These are phyloP conservation scores for Antrozous pallidus DNA, from an alignment of 2,797 vertebrate genomes.

Conservation along the genomic window DNA sequence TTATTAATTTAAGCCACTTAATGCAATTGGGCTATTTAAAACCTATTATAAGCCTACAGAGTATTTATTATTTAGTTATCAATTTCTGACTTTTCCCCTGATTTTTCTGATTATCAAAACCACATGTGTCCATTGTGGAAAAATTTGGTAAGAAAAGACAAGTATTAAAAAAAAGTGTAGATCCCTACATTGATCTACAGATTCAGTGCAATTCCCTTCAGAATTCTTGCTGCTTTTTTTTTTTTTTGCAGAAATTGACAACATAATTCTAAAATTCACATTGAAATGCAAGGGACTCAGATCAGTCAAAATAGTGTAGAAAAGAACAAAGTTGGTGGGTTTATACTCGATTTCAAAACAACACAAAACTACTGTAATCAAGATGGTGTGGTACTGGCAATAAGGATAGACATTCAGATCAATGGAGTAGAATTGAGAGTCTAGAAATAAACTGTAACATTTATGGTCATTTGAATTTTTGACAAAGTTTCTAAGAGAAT, in stretches of 20 bases:
- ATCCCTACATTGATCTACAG: not conserved
- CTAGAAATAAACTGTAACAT: not conserved
- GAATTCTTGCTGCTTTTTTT: not conserved
- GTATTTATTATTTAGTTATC: not conserved
- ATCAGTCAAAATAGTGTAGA: not conserved
- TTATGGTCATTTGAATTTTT: not conserved
- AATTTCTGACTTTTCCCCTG: not conserved
- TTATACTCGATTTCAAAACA: not conserved
- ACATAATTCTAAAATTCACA: not conserved
- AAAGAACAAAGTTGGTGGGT: not conserved
- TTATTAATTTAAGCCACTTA: conserved; percentile 8
- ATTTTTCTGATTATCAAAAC: not conserved
- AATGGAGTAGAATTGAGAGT: not conserved
- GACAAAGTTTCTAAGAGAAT: not conserved
- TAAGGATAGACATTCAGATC: not conserved
- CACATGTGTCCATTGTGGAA: not conserved
- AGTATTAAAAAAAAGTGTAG: not conserved
- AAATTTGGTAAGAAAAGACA: not conserved
- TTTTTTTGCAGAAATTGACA: not conserved
- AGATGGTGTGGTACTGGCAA: not conserved
- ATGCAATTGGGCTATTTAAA: not conserved
- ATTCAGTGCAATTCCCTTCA: not conserved
- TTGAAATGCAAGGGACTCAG: not conserved
- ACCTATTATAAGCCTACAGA: not conserved
- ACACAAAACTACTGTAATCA: not conserved